Conservation (phyloP, 2,113 vertebrate genomes). For the Xenopus laevis region DNA sequence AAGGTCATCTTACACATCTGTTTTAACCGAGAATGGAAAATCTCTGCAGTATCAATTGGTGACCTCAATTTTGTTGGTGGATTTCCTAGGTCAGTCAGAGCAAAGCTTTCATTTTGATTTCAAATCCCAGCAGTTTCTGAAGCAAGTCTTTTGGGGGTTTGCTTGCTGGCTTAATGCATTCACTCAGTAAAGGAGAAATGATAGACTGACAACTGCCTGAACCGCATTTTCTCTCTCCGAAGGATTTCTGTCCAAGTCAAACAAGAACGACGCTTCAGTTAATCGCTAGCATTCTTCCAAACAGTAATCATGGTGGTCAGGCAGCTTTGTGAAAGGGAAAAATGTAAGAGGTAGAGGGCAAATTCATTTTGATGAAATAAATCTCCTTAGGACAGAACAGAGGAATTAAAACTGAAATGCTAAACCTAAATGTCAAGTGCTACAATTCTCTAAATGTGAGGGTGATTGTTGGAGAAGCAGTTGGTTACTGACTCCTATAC, state of each 20-base stretch:
- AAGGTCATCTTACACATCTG: slow-evolving; percentile 6
- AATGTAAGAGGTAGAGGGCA: slow-evolving; percentile 12
- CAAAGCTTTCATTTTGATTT: slow-evolving; percentile 31
- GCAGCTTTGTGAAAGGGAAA: slow-evolving; percentile 15
- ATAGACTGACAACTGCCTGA: slow-evolving; percentile 20
- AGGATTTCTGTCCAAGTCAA: slow-evolving; percentile 24
- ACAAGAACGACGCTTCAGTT: slow-evolving; percentile 23
- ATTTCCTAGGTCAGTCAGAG: slow-evolving; percentile 28
- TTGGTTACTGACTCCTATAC: no score
- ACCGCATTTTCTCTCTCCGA: neutral
- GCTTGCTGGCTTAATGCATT: neutral
- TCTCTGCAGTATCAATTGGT: slow-evolving; percentile 8
- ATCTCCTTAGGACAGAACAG: slow-evolving; percentile 16
- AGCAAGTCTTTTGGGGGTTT: neutral
- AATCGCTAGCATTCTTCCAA: slow-evolving; percentile 14
- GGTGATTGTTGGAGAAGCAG: no score
- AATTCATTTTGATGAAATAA: slow-evolving; percentile 13
- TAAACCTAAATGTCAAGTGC: slow-evolving; percentile 12
- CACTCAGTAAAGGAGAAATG: slow-evolving; percentile 5
- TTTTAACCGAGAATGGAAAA: slow-evolving; percentile 26
- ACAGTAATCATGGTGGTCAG: slow-evolving; percentile 18
- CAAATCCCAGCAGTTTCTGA: slow-evolving; percentile 28
- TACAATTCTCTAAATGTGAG: neutral
- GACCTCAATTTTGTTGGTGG: slow-evolving; percentile 31
- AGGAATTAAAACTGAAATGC: slow-evolving; percentile 19